Evolutionary conservation across 2,797 vertebrate species (phyloP).

Genomic region (Parambassis ranga): DNA sequence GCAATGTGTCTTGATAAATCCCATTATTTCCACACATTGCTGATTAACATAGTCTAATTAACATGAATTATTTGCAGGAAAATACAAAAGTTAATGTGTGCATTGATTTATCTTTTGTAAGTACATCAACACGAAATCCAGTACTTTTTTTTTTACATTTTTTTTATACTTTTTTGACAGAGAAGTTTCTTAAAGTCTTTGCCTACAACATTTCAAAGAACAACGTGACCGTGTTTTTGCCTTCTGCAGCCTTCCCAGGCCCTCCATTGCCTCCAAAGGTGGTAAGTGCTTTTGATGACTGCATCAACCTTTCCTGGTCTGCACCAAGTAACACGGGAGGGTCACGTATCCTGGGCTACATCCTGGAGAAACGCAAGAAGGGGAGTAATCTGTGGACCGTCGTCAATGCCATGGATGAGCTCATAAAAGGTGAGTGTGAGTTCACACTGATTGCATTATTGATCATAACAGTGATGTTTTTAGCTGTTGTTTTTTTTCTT

Average conservation of each 20-base stretch:
- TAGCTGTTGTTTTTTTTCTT: not conserved
- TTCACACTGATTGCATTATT: not conserved
- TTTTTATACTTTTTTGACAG: too few relatives aligned
- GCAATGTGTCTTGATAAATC: too few relatives aligned
- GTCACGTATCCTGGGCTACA: conserved; percentile 82
- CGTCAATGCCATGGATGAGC: conserved; percentile 70
- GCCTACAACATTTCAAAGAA: too few relatives aligned
- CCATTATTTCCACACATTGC: not conserved
- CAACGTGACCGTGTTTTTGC: too few relatives aligned
- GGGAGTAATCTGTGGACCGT: conserved; percentile 83
- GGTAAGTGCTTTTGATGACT: conserved; percentile 72
- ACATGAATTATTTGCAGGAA: not conserved
- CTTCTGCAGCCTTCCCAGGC: conserved; percentile 79
- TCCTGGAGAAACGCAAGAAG: conserved; percentile 86
- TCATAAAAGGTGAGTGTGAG: conserved; percentile 74
- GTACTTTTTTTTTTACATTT: not conserved
- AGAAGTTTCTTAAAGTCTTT: too few relatives aligned
- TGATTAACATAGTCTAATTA: not conserved
- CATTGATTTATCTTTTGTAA: not conserved
- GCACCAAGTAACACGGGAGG: conserved; percentile 76
- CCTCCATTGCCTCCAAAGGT: conserved; percentile 82
- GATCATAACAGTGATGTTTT: not conserved
- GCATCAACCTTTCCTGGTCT: conserved; percentile 82
- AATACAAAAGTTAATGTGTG: not conserved
- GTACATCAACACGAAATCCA: not conserved